These are phyloP conservation scores for Pogonognathellus flavescens DNA, from an alignment of 1,140 invertebrate species.

Conservation along the genomic window DNA sequence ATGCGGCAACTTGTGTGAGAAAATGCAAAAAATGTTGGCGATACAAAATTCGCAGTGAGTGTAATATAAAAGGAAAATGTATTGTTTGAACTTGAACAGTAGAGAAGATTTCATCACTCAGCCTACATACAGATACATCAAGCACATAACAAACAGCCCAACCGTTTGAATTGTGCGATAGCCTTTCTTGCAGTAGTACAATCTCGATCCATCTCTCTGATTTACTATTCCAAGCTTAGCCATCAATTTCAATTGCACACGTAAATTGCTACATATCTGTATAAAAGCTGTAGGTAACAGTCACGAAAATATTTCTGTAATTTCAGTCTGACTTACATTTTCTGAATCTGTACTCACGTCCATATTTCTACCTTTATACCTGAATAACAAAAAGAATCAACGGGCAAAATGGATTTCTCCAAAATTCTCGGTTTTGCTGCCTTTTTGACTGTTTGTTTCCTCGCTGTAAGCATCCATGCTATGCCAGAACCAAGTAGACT, in stretches of 20 bases:
- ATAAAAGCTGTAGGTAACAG: background rate
- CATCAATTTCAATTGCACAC: background rate
- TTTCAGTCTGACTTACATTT: too few species aligned
- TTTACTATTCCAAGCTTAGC: conserved; percentile 11
- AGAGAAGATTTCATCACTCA: conserved; percentile 5
- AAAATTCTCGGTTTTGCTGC: conserved; percentile 40
- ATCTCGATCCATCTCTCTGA: background rate
- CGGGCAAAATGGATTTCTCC: conserved; percentile 29
- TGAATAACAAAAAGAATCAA: too few species aligned
- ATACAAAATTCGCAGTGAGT: background rate
- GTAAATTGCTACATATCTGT: background rate
- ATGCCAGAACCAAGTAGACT: conserved; percentile 49
- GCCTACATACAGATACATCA: background rate
- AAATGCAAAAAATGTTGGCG: conserved; percentile 16
- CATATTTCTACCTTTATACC: too few species aligned
- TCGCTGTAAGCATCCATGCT: conserved; percentile 6
- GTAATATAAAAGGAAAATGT: conserved; percentile 33
- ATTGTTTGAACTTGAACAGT: conserved; percentile 27
- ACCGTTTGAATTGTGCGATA: conserved; percentile 17
- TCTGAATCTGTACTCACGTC: too few species aligned
- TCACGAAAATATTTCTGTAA: too few species aligned
- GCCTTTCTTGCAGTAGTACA: background rate
- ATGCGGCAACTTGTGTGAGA: background rate
- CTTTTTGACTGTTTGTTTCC: conserved; percentile 19
- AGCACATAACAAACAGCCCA: background rate